Evolutionary conservation across 2,113 vertebrate species (phyloP).

Genomic region (Martes martes): DNA sequence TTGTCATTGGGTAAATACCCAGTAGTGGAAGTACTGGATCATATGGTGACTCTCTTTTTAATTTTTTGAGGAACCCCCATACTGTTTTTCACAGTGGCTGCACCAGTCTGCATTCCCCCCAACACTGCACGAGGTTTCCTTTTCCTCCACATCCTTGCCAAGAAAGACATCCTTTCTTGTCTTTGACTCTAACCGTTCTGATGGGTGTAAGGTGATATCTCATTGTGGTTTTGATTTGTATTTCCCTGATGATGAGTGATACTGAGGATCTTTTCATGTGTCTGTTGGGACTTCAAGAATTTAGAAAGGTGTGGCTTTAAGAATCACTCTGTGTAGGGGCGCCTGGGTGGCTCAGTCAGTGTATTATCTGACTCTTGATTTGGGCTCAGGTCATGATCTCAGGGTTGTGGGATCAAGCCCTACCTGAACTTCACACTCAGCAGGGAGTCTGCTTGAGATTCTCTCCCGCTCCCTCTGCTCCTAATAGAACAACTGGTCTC

Average conservation of each 20-base stretch:
- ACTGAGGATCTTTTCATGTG: background rate
- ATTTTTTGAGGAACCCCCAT: background rate
- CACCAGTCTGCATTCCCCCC: background rate
- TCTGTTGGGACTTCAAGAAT: background rate
- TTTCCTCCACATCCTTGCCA: background rate
- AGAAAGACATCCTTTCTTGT: background rate
- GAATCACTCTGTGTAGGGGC: background rate
- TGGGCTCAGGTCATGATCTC: too few species aligned
- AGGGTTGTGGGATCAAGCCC: too few species aligned
- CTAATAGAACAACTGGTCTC: background rate
- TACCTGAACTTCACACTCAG: too few species aligned
- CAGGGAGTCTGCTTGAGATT: too few species aligned
- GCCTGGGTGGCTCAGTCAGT: too few species aligned
- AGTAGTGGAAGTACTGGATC: background rate
- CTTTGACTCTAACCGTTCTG: background rate
- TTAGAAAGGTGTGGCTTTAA: background rate
- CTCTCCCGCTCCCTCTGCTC: too few species aligned
- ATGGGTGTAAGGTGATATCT: background rate
- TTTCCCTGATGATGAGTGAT: background rate
- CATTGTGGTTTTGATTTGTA: background rate
- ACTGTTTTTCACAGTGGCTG: background rate
- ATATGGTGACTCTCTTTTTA: background rate
- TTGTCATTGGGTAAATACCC: background rate
- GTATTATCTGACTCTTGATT: too few species aligned
- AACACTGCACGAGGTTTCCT: background rate